Evolutionary conservation across 1,140 invertebrate species (phyloP).

Genomic region (Ladona fulva): DNA sequence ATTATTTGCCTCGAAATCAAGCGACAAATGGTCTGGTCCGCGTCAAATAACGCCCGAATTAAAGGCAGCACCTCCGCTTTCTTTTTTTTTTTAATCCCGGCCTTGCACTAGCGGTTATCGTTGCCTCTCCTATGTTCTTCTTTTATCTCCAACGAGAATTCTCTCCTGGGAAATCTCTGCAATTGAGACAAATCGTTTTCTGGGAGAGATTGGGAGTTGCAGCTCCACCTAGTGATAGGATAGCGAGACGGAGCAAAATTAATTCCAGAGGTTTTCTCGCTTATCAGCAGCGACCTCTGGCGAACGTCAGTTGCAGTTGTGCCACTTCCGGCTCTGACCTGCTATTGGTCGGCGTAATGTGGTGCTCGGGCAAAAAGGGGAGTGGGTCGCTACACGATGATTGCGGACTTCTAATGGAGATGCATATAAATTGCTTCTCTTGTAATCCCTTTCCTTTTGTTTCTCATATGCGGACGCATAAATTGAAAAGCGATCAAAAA

Average conservation of each 20-base stretch:
- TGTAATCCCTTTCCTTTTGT: not conserved
- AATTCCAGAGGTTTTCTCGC: not conserved
- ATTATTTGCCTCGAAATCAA: too few relatives aligned
- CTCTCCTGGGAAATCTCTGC: not conserved
- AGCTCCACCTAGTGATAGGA: not conserved
- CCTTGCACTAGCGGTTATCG: not conserved
- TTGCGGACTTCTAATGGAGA: not conserved
- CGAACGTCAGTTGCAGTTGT: not conserved
- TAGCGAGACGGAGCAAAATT: not conserved
- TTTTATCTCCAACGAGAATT: not conserved
- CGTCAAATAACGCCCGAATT: too few relatives aligned
- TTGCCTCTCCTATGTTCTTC: not conserved
- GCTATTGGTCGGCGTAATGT: not conserved
- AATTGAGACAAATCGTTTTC: conserved; percentile 10
- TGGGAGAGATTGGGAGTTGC: not conserved
- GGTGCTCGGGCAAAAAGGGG: not conserved
- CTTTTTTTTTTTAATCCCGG: too few relatives aligned
- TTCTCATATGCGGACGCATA: not conserved
- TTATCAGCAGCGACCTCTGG: not conserved
- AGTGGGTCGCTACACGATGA: not conserved
- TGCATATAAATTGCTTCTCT: not conserved
- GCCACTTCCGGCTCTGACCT: not conserved
- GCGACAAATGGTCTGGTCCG: too few relatives aligned
- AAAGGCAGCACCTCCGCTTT: too few relatives aligned
- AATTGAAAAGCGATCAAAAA: too few relatives aligned